Conservation (phyloP, 2,113 vertebrate genomes). For the Austrofundulus limnaeus region DNA sequence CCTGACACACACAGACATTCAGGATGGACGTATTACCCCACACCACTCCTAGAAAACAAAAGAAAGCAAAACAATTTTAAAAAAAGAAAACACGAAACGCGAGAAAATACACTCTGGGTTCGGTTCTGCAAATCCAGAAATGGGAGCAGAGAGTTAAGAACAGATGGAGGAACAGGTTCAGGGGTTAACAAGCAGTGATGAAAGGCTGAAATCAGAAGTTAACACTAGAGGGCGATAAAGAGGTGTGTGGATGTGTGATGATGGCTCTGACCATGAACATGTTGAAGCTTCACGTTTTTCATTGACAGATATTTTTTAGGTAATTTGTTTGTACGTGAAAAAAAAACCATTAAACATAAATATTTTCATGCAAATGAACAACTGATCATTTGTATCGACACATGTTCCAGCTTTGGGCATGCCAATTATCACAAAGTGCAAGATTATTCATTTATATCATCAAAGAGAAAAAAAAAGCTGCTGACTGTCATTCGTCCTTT, state of each 20-base stretch:
- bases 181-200: slow-evolving; percentile 45
- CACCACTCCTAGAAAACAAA: no score
- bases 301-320: not conserved
- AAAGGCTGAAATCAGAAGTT: slow-evolving; percentile 31
- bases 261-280: slow-evolving; percentile 31
- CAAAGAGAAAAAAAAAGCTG: no score
- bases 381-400: not conserved
- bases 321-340: not conserved
- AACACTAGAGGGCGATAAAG: slow-evolving; percentile 79
- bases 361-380: not conserved
- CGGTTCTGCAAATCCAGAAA: slow-evolving; percentile 10
- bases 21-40: slow-evolving; percentile 11
- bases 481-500: no score
- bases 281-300: not conserved
- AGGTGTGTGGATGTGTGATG: slow-evolving; percentile 25
- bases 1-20: not conserved
- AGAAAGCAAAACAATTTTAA: not conserved
- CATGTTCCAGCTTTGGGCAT: not conserved
- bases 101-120: not conserved
- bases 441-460: no score
- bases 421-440: no score
- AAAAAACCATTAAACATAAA: not conserved
- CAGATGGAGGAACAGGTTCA: slow-evolving; percentile 26
- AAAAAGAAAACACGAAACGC: slow-evolving; percentile 1
- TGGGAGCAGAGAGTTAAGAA: slow-evolving; percentile 8